phyloP scores from a whole-genome alignment of 1,140 invertebrate genomes.

The Zaprionus capensis region DNA sequence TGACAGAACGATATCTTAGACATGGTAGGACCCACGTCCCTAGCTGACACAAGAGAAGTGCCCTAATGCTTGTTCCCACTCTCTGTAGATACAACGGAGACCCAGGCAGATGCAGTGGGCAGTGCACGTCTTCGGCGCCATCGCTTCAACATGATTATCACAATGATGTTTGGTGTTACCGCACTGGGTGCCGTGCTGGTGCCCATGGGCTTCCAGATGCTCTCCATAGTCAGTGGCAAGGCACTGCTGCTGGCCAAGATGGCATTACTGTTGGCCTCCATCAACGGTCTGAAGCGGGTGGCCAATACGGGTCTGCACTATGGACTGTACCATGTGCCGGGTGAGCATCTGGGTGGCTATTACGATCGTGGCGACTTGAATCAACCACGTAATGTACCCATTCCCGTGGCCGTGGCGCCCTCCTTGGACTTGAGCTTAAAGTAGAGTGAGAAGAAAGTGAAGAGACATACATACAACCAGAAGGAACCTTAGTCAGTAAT shows the following conservation, averaged over 20 bases:
- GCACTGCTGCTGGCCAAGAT: constrained; percentile 90
- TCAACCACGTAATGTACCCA: constrained; percentile 78
- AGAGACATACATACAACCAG: neutral
- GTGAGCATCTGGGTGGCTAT: constrained; percentile 71
- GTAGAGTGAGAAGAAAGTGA: neutral
- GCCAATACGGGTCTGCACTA: constrained; percentile 81
- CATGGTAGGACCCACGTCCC: constrained; percentile 35
- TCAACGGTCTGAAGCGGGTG: constrained; percentile 90
- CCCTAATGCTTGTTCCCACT: neutral
- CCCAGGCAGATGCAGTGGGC: constrained; percentile 36
- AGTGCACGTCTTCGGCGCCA: constrained; percentile 84
- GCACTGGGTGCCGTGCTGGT: constrained; percentile 89
- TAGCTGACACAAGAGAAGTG: neutral
- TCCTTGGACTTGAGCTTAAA: constrained; percentile 61
- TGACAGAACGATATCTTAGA: constrained; percentile 72
- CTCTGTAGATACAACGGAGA: constrained; percentile 13
- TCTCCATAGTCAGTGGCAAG: constrained; percentile 91
- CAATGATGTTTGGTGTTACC: constrained; percentile 90
- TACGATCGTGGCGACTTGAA: constrained; percentile 78
- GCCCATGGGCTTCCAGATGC: constrained; percentile 91
- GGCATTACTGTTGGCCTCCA: constrained; percentile 90
- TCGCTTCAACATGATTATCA: constrained; percentile 87
- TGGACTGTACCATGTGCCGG: constrained; percentile 79
- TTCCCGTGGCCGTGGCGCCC: constrained; percentile 61
- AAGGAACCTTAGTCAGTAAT: constrained; percentile 5